Conservation (phyloP, 2,797 vertebrate species). For the Nannoperca obscura region DNA sequence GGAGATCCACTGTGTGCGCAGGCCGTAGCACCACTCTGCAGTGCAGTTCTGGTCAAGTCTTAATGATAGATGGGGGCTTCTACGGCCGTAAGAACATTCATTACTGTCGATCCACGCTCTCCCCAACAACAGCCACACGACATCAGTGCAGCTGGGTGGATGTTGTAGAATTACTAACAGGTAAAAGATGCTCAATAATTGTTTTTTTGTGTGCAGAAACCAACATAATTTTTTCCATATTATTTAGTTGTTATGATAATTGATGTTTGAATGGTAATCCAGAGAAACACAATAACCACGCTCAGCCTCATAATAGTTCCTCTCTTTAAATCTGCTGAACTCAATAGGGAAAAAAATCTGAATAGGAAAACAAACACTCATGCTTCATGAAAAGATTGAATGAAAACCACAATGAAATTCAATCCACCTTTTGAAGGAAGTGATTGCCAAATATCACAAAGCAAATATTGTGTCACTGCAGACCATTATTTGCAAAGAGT, state of each 20-base stretch:
- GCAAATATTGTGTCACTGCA: conserved; percentile 11
- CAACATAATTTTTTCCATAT: neutral
- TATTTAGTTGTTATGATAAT: neutral
- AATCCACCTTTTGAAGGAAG: conserved; percentile 29
- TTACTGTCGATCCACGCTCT: conserved; percentile 79
- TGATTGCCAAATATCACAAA: conserved; percentile 39
- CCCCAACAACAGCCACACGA: conserved; percentile 38
- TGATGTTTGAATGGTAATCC: neutral
- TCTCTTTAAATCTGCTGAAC: conserved; percentile 7
- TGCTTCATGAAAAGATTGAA: conserved; percentile 22
- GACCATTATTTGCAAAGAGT: conserved; percentile 24
- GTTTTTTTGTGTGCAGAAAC: neutral
- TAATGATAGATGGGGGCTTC: conserved; percentile 87
- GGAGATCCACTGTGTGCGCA: conserved; percentile 84
- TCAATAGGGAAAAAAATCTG: neutral
- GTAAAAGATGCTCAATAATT: conserved; percentile 72
- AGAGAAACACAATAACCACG: neutral
- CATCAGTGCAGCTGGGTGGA: conserved; percentile 86
- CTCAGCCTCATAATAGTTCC: neutral
- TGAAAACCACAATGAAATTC: conserved; percentile 36
- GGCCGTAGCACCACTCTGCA: conserved; percentile 83
- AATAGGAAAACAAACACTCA: conserved; percentile 38
- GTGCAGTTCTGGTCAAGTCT: conserved; percentile 88
- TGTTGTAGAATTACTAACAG: conserved; percentile 84
- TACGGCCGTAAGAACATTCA: conserved; percentile 86